Evolutionary conservation across 2,888 invertebrate genomes (phyloP).

Genomic region (Magallana nippona): DNA sequence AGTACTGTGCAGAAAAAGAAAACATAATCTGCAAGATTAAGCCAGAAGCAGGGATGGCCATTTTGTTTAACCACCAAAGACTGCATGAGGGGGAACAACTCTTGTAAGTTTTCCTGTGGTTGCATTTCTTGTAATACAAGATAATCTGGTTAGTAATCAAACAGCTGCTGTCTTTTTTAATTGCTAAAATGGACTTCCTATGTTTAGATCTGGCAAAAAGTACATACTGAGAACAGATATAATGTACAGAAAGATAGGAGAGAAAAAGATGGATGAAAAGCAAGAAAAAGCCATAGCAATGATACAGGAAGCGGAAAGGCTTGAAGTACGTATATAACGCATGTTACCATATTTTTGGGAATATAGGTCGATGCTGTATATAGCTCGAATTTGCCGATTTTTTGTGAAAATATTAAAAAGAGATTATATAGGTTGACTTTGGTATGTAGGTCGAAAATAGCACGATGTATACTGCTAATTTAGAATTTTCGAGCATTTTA

Average conservation of each 20-base stretch:
- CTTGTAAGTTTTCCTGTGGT: conserved; percentile 53
- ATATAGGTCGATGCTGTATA: too few relatives aligned
- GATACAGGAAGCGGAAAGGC: conserved; percentile 73
- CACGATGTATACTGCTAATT: too few relatives aligned
- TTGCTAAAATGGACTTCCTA: background rate
- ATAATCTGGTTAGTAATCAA: too few relatives aligned
- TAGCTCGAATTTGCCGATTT: too few relatives aligned
- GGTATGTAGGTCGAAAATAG: too few relatives aligned
- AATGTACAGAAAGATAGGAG: conserved; percentile 67
- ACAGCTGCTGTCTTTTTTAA: background rate
- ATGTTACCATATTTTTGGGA: too few relatives aligned
- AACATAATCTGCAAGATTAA: conserved; percentile 70
- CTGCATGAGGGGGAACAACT: conserved; percentile 75
- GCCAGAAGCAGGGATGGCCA: conserved; percentile 74
- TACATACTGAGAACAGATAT: conserved; percentile 76
- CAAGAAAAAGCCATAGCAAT: conserved; percentile 67
- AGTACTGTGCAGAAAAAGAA: conserved; percentile 75
- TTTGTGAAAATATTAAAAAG: too few relatives aligned
- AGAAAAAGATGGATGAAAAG: conserved; percentile 50
- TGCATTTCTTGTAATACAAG: too few relatives aligned
- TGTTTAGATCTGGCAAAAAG: conserved; percentile 70
- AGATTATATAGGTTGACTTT: too few relatives aligned
- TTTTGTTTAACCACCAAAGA: conserved; percentile 76
- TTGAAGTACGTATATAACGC: conserved; percentile 64
- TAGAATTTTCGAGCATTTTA: too few relatives aligned